These are phyloP conservation scores for Poeciliopsis paucimaculata DNA, from an alignment of 2,797 vertebrate genomes.

Conservation along the genomic window DNA sequence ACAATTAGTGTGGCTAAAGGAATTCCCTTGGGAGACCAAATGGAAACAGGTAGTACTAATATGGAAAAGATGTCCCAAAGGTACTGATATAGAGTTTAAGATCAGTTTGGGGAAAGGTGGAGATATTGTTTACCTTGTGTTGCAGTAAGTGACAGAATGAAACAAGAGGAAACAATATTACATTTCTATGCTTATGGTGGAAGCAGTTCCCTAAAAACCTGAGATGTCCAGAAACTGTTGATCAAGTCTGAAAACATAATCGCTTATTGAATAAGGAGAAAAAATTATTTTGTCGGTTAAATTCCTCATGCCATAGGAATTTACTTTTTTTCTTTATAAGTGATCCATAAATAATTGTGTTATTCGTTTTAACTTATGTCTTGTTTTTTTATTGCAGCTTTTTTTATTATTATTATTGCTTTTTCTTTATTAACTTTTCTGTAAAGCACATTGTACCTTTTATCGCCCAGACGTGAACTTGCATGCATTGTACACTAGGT, in stretches of 20 bases:
- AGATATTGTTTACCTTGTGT: neutral
- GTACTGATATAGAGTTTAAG: neutral
- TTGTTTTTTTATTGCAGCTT: slow-evolving; percentile 22
- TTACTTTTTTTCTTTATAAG: neutral
- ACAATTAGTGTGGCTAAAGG: neutral
- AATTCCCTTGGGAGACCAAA: neutral
- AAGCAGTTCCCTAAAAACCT: neutral
- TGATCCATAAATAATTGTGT: slow-evolving; percentile 19
- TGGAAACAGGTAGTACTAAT: neutral
- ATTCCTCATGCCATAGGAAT: neutral
- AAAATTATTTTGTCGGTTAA: neutral
- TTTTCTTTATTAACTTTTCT: neutral
- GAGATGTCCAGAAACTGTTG: neutral
- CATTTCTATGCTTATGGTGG: neutral
- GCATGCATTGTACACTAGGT: slow-evolving; percentile 38
- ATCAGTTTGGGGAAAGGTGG: neutral
- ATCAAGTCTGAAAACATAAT: neutral
- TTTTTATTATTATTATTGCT: neutral
- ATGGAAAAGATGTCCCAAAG: neutral
- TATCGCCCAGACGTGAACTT: neutral
- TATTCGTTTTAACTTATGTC: slow-evolving; percentile 28
- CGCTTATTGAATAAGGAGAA: neutral
- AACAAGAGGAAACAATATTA: neutral
- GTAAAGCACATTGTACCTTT: neutral
- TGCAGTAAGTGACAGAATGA: neutral